phyloP scores from a whole-genome alignment of 2,888 invertebrate species.

The Piscicola geometra region DNA sequence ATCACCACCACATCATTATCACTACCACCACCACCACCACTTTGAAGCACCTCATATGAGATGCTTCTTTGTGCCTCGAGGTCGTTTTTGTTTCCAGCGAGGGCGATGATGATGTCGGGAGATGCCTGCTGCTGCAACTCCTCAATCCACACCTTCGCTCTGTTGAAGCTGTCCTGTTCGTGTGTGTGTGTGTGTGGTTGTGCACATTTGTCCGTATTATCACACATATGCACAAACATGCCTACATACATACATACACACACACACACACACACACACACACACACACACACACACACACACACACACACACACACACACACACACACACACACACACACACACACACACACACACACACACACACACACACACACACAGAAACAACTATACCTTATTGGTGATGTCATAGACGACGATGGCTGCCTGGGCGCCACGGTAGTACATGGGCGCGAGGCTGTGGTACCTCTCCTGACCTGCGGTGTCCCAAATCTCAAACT shows the following conservation, averaged over 20 bases:
- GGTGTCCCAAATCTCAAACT: conserved; percentile 67
- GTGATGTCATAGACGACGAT: conserved; percentile 38
- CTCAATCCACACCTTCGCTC: conserved; percentile 36
- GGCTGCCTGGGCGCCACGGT: conserved; percentile 38
- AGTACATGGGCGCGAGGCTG: conserved; percentile 62
- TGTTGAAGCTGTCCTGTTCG: conserved; percentile 33
- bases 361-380: neutral
- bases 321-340: neutral
- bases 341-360: neutral
- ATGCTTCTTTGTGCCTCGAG: conserved; percentile 31
- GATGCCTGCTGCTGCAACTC: conserved; percentile 37
- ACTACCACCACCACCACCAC: neutral
- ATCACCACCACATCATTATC: no score
- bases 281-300: neutral
- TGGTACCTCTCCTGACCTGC: conserved; percentile 95
- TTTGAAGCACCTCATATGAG: conserved; percentile 24
- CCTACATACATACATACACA: neutral
- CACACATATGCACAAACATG: neutral
- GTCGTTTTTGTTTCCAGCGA: conserved; percentile 37
- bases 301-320: conserved; percentile 10
- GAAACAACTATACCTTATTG: conserved; percentile 25
- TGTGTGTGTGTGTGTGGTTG: no score
- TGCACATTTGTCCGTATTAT: neutral
- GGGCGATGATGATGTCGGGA: conserved; percentile 34
- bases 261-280: neutral